Conservation (phyloP, 2,888 invertebrate species). For the Hedychridium roseum region DNA sequence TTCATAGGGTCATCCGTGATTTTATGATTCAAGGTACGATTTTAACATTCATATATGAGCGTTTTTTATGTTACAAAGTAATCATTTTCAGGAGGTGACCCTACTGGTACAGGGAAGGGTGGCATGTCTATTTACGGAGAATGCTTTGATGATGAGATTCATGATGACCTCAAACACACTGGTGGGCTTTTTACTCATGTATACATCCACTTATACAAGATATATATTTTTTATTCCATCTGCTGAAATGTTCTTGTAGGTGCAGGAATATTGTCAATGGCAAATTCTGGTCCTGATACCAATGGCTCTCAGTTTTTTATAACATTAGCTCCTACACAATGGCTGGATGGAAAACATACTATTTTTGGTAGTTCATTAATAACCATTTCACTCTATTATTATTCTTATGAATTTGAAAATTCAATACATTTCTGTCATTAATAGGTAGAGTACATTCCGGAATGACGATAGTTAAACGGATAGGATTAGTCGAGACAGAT, state of each 20-base stretch:
- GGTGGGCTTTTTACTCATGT: constrained; percentile 63
- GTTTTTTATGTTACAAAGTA: neutral
- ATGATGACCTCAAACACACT: constrained; percentile 93
- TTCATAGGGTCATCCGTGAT: constrained; percentile 93
- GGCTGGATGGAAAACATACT: constrained; percentile 97
- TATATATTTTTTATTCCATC: no score
- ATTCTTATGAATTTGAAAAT: no score
- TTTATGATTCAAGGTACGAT: constrained; percentile 85
- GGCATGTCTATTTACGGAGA: constrained; percentile 97
- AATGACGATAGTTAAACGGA: constrained; percentile 89
- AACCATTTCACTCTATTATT: no score
- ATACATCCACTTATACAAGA: no score
- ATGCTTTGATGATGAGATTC: constrained; percentile 94
- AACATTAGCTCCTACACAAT: constrained; percentile 94
- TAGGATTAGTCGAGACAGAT: constrained; percentile 94
- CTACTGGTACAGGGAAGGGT: constrained; percentile 95
- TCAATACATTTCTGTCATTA: no score
- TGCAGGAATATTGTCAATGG: constrained; percentile 88
- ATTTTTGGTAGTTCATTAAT: constrained; percentile 78
- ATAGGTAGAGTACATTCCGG: constrained; percentile 80
- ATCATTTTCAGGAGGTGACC: constrained; percentile 79
- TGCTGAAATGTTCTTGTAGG: constrained; percentile 60
- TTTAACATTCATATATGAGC: constrained; percentile 5
- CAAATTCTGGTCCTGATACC: constrained; percentile 95
- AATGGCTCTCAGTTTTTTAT: constrained; percentile 99